phyloP scores from a whole-genome alignment of 2,888 invertebrate species.

The Zaprionus obscuricornis region DNA sequence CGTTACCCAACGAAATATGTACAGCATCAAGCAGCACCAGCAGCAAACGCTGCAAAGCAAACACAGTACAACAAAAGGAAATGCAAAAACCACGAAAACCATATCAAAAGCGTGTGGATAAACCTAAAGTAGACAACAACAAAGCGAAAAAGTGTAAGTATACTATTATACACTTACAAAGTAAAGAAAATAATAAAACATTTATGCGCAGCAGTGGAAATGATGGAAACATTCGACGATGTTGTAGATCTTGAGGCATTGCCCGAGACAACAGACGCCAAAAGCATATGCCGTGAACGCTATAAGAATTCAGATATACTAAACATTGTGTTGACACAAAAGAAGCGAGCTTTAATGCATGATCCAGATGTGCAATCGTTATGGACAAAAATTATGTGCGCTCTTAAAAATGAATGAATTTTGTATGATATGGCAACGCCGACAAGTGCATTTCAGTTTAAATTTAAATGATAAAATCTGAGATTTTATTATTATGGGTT shows the following conservation, averaged over 20 bases:
- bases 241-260: constrained; percentile 44
- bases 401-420: constrained; percentile 61
- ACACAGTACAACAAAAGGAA: constrained; percentile 51
- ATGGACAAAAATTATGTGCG: constrained; percentile 72
- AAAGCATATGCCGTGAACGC: constrained; percentile 65
- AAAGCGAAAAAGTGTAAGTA: constrained; percentile 52
- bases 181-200: neutral
- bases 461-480: too few relatives aligned
- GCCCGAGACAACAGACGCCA: constrained; percentile 47
- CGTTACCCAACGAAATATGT: constrained; percentile 19
- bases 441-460: too few relatives aligned
- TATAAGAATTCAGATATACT: constrained; percentile 80
- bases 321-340: constrained; percentile 76
- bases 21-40: neutral
- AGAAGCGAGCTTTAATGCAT: constrained; percentile 78
- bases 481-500: neutral
- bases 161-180: neutral
- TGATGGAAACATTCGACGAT: constrained; percentile 50
- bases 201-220: constrained; percentile 44
- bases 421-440: neutral
- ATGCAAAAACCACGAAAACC: constrained; percentile 66
- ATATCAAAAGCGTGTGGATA: constrained; percentile 73
- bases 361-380: constrained; percentile 80
- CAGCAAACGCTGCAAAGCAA: constrained; percentile 47
- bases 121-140: constrained; percentile 52